These are phyloP conservation scores for Myotis pilosus DNA, from an alignment of 2,797 vertebrate species.

Conservation along the genomic window DNA sequence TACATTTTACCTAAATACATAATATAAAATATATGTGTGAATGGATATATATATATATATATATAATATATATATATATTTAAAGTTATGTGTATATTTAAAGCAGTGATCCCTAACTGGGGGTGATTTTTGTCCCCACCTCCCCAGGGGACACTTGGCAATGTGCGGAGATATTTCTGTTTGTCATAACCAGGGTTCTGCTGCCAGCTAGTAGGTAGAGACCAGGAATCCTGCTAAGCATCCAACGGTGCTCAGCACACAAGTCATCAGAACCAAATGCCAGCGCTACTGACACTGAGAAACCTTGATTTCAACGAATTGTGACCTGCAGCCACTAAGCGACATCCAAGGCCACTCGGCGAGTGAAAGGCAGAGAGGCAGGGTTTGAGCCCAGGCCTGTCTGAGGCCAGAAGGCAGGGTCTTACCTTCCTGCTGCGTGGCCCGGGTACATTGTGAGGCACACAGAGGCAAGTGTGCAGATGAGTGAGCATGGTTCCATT, in stretches of 20 bases:
- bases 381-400: background rate
- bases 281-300: background rate
- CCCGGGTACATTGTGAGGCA: background rate
- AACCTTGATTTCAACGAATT: background rate
- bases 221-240: background rate
- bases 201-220: background rate
- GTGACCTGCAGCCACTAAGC: background rate
- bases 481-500: background rate
- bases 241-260: background rate
- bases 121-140: background rate
- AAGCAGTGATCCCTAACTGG: background rate
- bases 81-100: background rate
- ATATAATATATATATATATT: background rate
- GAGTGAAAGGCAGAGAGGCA: background rate
- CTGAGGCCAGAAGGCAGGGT: background rate
- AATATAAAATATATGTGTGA: background rate
- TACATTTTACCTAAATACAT: background rate
- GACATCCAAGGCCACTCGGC: background rate
- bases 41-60: background rate
- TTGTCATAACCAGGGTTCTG: background rate
- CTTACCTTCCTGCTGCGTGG: background rate
- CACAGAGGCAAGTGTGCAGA: background rate
- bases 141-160: background rate
- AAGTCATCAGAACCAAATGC: background rate
- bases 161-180: background rate